Base-by-base conservation (phyloP, 2,113 vertebrate genomes). In the Pollachius pollachius region DNA sequence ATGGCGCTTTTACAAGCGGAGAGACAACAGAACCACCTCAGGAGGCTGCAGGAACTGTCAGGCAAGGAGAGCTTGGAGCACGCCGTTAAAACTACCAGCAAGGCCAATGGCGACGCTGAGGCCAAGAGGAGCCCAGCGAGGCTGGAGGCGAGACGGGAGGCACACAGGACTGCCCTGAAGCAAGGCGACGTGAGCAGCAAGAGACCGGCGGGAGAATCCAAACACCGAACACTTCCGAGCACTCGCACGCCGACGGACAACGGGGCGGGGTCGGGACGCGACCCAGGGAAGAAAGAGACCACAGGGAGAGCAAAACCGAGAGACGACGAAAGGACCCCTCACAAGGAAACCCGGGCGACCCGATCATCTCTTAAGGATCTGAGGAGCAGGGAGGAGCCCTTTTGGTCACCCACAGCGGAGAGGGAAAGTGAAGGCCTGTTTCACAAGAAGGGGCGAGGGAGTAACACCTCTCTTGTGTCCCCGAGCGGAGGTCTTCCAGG, bases 251-350 rank as follows among this genome's bases (percentile, higher is more conserved):
- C 37, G 18, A 67, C 68, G 54, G 77, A 71, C 11, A 13, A 75
- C 60, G 64, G 77, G 69, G 84, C 76, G 27, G 34, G 80, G 75
- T 82, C 78, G 37, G 41, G 0, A 0, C 68, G 70, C 81, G 84
- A 85, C 76, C 74, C 77, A 13, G 73, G 75, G 61, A 68, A 66
- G 21, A 86, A 61, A 74, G 73, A 79, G 23, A 54, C 71, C 69
- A 27, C 61, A n/a, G 71, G 73, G 52, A 81, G 0, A 0, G 71
- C 27, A 34, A 81, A 74, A 17, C 52, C 70, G 19, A 34, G 62
- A n/a, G 75, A 78, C 18, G 73, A 79, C n/a, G 73, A 72, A 37
- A 64, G 58, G 37, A 65, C 21, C 15, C n/a, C 64, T 15, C 21
- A 62, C 62, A 75, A 66, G 76, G 77, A 74, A 25, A 4, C 64